Conservation (phyloP, 2,888 invertebrate genomes). For the Melitaea athalia region DNA sequence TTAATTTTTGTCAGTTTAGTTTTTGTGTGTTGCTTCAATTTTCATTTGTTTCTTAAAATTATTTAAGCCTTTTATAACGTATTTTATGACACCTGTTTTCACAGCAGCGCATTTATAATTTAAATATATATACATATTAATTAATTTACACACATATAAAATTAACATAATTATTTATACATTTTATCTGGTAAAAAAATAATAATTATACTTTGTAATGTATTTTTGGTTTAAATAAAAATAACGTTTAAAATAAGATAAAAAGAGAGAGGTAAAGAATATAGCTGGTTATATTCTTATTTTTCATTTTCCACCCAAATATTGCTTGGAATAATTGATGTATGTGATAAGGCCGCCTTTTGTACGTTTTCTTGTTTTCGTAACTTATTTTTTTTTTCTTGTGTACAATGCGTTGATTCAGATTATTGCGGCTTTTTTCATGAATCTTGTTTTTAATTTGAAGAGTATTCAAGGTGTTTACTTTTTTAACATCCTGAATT, state of each 20-base stretch:
- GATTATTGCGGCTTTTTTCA: neutral
- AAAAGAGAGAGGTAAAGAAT: too few relatives aligned
- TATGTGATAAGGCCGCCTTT: too few relatives aligned
- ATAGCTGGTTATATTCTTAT: too few relatives aligned
- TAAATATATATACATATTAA: neutral
- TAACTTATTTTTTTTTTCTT: too few relatives aligned
- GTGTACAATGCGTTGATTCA: too few relatives aligned
- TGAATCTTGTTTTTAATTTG: slow-evolving; percentile 8
- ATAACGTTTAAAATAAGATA: too few relatives aligned
- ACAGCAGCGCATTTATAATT: neutral
- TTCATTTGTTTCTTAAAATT: neutral
- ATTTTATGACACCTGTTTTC: neutral
- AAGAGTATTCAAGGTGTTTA: neutral
- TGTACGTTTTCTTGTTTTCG: neutral
- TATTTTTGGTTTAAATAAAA: too few relatives aligned
- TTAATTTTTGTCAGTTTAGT: neutral
- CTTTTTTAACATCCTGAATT: neutral
- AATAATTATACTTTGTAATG: too few relatives aligned
- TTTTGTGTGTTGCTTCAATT: too few relatives aligned
- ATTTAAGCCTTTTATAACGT: neutral
- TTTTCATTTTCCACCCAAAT: too few relatives aligned
- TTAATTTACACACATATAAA: too few relatives aligned
- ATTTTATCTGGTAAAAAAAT: neutral
- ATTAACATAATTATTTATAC: neutral
- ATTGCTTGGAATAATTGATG: too few relatives aligned